These are phyloP conservation scores for Porphyrio hochstetteri DNA, from an alignment of 2,113 vertebrate species.

Conservation along the genomic window DNA sequence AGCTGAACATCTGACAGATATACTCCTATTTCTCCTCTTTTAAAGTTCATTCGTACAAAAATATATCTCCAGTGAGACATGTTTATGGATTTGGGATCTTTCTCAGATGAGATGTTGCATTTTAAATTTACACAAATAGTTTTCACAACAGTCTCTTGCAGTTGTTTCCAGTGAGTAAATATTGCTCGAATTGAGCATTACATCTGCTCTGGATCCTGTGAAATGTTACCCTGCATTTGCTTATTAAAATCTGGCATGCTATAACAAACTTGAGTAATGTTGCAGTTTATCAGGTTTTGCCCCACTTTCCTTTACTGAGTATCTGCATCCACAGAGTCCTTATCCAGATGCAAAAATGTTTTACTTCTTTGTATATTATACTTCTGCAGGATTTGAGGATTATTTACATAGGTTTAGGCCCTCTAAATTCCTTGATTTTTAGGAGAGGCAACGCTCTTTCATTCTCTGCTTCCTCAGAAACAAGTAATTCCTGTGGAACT, in stretches of 20 bases:
- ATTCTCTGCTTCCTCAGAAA: neutral
- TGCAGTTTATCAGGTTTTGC: neutral
- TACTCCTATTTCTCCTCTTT: neutral
- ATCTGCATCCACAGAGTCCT: neutral
- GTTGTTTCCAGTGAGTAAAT: slow-evolving; percentile 39
- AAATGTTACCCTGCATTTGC: neutral
- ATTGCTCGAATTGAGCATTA: neutral
- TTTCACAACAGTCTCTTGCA: neutral
- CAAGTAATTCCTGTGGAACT: neutral
- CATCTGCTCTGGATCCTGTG: neutral
- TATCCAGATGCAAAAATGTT: neutral
- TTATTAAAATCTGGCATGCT: neutral
- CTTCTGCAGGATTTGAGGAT: neutral
- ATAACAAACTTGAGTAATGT: neutral
- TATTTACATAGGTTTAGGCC: neutral
- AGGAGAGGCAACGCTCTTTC: neutral
- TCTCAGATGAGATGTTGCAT: neutral
- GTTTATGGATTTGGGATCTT: slow-evolving; percentile 21
- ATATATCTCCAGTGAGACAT: slow-evolving; percentile 2
- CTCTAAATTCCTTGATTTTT: neutral
- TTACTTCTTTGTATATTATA: neutral
- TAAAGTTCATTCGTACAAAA: neutral
- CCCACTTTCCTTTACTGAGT: neutral
- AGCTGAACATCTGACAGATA: slow-evolving; percentile 31
- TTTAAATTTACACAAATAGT: slow-evolving; percentile 20